These are phyloP conservation scores for Passer montanus DNA, from an alignment of 2,113 vertebrate species.

Conservation along the genomic window DNA sequence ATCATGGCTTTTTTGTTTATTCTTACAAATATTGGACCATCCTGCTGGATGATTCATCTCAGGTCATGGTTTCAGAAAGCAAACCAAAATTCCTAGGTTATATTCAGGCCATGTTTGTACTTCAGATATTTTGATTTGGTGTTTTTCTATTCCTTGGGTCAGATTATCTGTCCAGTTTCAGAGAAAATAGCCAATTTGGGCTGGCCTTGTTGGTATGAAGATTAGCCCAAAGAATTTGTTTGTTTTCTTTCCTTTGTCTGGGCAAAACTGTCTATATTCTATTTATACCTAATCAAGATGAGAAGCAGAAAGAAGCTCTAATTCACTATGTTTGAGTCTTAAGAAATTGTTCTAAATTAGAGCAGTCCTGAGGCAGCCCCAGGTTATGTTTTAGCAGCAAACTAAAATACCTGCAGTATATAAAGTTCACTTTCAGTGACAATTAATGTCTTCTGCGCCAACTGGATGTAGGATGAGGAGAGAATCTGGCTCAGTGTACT, in stretches of 20 bases:
- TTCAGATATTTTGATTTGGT: neutral
- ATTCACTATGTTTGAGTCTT: neutral
- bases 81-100: neutral
- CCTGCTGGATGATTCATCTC: neutral
- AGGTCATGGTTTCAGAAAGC: neutral
- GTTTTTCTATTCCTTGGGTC: neutral
- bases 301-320: neutral
- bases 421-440: neutral
- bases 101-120: neutral
- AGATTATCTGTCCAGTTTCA: neutral
- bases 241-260: neutral
- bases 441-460: neutral
- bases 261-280: neutral
- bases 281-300: neutral
- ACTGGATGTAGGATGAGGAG: neutral
- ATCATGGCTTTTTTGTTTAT: neutral
- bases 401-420: neutral
- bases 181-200: neutral
- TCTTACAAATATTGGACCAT: neutral
- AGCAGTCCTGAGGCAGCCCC: neutral
- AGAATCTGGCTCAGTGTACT: neutral
- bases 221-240: neutral
- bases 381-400: neutral
- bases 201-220: neutral
- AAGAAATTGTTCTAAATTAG: neutral